Base-by-base conservation (phyloP, 92 coral and sea anemone genomes). In the Epizoanthus rinbou region DNA sequence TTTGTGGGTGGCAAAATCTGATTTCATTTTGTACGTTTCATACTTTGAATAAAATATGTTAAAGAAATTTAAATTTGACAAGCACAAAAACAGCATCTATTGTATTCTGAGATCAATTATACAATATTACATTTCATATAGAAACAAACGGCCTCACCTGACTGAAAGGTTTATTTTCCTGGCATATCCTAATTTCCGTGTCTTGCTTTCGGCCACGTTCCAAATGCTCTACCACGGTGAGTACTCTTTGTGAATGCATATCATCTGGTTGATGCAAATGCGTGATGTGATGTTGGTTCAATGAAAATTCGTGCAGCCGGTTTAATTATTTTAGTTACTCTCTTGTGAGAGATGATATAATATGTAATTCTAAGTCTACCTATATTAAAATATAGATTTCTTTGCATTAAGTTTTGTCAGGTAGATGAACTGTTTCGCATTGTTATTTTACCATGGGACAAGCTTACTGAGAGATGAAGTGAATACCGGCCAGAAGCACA, bases 191-290 rank as follows among this genome's bases (percentile, higher is more conserved):
- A 35, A 72, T 57, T 57, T 72, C 59, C 0, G 60, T 72, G 18
- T 50, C 76, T 11, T 72, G 76, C 6, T 72, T 72, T 22, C 58
- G 76, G 17, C n/a, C 59, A 45, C 76, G 76, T 50, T 50, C 59
- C 58, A 72, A 72, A 72, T 72, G 60, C 35, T 72, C 76, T 4
- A 72, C 76, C 10, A 72, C 76, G 3, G 76, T 72, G 15, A 50
- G 60, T 19, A 72, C 57, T 43, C 60, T 60, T 15, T 72, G 23
- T 2, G 57, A 72, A 16, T 72, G 76, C 76, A 72, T 72, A 19
- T 41, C n/a, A 6, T 15, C 73, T 67, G 22, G 19, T 67, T 33
- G 47, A 24, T 15, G 39, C 50, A 67, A 23, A 65, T 33, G 19
- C n/a, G 73, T 67, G 50, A 37, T 11, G 41, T 15, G 70, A 11